Conservation (phyloP, 2,113 vertebrate genomes). For the Leucosticte australis region DNA sequence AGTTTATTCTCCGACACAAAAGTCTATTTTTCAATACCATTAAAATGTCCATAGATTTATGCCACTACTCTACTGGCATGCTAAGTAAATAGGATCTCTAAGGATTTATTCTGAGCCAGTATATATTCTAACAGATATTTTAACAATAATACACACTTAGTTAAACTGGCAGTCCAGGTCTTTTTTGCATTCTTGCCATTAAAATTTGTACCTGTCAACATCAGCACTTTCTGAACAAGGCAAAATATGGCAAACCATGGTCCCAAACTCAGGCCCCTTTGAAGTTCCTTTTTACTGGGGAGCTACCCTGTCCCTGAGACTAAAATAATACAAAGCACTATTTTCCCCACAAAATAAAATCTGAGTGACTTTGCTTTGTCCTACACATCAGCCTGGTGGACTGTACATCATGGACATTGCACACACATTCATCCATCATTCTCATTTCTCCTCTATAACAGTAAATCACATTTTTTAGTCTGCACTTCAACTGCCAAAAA, state of each 20-base stretch:
- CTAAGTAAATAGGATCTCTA: neutral
- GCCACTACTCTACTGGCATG: neutral
- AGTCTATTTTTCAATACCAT: neutral
- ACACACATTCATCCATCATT: neutral
- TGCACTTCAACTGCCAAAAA: neutral
- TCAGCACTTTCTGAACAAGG: neutral
- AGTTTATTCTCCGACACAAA: neutral
- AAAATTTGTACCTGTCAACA: neutral
- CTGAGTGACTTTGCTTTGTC: neutral
- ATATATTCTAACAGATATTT: neutral
- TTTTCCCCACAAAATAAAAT: neutral
- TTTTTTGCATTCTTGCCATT: neutral
- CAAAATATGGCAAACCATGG: neutral
- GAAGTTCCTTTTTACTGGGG: neutral
- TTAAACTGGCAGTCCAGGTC: neutral
- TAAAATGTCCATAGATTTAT: neutral
- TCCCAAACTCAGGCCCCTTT: neutral
- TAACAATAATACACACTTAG: neutral
- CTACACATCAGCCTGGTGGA: neutral
- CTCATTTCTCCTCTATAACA: neutral
- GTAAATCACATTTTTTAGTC: neutral
- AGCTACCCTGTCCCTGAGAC: neutral
- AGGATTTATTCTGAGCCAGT: neutral
- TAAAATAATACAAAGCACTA: neutral
- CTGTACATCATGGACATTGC: neutral